Percentiles rank a stretch among this genome's conserved stretches.
phyloP scores from a whole-genome alignment of 2,113 vertebrate species.

The Puma concolor region DNA sequence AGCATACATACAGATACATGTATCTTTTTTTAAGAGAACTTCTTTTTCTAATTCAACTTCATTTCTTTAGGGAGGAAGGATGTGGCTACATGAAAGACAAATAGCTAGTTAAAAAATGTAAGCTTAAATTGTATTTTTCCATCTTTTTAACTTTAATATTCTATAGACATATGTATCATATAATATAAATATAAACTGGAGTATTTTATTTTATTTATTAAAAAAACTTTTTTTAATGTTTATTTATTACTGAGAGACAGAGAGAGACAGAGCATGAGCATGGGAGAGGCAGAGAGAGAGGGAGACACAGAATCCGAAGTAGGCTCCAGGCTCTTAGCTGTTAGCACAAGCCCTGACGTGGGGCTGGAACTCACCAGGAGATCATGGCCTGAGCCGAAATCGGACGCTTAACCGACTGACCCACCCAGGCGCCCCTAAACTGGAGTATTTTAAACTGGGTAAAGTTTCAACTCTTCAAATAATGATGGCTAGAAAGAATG shows the following conservation, averaged over 20 bases:
- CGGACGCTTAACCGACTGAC: too few relatives aligned
- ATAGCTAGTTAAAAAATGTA: neutral
- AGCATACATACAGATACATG: neutral
- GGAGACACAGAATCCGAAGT: too few relatives aligned
- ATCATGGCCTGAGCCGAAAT: too few relatives aligned
- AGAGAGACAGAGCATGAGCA: too few relatives aligned
- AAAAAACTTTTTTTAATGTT: too few relatives aligned
- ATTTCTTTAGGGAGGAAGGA: neutral
- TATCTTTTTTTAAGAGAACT: neutral
- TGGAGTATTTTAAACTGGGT: neutral
- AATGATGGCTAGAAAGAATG: neutral
- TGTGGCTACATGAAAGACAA: neutral
- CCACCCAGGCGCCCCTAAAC: neutral
- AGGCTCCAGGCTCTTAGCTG: too few relatives aligned
- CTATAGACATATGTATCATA: neutral
- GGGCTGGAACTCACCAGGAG: too few relatives aligned
- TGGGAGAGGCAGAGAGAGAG: too few relatives aligned
- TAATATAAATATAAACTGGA: neutral
- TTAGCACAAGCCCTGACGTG: too few relatives aligned
- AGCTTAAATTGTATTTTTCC: neutral
- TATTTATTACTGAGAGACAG: too few relatives aligned
- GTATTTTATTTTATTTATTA: neutral
- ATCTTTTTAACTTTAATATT: neutral
- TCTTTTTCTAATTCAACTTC: neutral
- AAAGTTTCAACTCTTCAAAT: slow-evolving; percentile 1